These are phyloP conservation scores for Brenthis ino DNA, from an alignment of 2,888 invertebrate genomes.

Conservation along the genomic window DNA sequence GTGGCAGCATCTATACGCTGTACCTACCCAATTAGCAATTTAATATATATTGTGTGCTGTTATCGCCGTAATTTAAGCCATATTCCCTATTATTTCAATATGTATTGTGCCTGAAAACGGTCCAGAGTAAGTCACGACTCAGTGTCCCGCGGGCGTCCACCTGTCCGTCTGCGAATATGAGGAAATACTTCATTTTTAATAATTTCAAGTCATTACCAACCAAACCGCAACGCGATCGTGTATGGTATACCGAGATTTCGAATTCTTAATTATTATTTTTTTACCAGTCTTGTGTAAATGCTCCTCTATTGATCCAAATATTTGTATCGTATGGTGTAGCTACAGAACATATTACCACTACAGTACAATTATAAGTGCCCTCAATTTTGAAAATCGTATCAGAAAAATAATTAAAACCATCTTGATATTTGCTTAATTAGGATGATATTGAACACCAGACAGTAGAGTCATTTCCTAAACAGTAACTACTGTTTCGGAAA, in stretches of 20 bases:
- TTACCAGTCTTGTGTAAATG: no score
- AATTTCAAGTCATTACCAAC: constrained; percentile 63
- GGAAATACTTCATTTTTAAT: constrained; percentile 60
- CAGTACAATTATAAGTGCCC: no score
- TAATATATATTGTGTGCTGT: constrained; percentile 56
- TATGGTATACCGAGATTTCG: constrained; percentile 40
- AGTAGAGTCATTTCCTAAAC: no score
- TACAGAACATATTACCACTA: no score
- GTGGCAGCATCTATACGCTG: constrained; percentile 42
- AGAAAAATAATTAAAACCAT: no score
- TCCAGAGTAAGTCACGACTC: constrained; percentile 75
- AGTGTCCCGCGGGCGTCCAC: constrained; percentile 68
- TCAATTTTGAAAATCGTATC: no score
- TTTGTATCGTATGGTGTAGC: no score
- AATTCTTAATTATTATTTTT: neutral
- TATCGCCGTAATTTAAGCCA: constrained; percentile 53
- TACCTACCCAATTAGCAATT: constrained; percentile 58
- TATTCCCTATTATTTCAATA: constrained; percentile 62
- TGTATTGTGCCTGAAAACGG: constrained; percentile 51
- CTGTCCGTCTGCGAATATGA: constrained; percentile 67
- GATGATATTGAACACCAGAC: no score
- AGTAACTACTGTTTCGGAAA: no score
- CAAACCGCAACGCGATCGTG: constrained; percentile 54
- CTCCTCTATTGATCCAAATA: no score
- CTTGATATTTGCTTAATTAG: no score